Evolutionary conservation across 2,797 vertebrate species (phyloP).

Genomic region (Diplodus puntazzo): DNA sequence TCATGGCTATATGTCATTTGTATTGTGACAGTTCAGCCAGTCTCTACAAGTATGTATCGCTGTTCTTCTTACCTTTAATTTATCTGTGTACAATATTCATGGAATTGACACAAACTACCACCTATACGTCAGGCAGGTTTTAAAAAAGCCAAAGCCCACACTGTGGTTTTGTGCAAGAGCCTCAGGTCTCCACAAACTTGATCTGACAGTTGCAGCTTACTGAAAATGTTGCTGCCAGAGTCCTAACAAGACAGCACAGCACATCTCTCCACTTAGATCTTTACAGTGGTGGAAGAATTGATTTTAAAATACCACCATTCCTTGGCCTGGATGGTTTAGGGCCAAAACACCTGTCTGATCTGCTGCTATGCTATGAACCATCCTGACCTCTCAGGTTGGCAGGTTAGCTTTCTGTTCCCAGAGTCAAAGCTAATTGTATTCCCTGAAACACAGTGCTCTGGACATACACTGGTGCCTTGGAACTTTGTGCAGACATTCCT

Average conservation of each 20-base stretch:
- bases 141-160: slow-evolving; percentile 9
- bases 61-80: slow-evolving; percentile 19
- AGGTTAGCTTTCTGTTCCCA: background rate
- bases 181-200: slow-evolving; percentile 10
- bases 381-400: slow-evolving; percentile 17
- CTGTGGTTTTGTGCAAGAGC: background rate
- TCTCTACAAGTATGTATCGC: slow-evolving; percentile 1
- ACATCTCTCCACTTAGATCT: background rate
- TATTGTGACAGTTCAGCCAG: slow-evolving; percentile 18
- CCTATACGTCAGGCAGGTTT: background rate
- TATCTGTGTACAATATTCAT: background rate
- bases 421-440: slow-evolving; percentile 14
- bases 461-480: no score
- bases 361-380: slow-evolving; percentile 13
- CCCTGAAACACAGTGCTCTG: no score
- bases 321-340: slow-evolving; percentile 29
- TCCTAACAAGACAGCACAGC: slow-evolving; percentile 4
- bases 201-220: slow-evolving; percentile 28
- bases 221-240: slow-evolving; percentile 1
- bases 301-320: slow-evolving; percentile 21
- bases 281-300: slow-evolving; percentile 18
- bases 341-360: slow-evolving; percentile 14
- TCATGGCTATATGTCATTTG: slow-evolving; percentile 30
- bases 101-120: slow-evolving; percentile 10
- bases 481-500: no score